Conservation (phyloP, 2,113 vertebrate genomes). For the Mohoua ochrocephala region DNA sequence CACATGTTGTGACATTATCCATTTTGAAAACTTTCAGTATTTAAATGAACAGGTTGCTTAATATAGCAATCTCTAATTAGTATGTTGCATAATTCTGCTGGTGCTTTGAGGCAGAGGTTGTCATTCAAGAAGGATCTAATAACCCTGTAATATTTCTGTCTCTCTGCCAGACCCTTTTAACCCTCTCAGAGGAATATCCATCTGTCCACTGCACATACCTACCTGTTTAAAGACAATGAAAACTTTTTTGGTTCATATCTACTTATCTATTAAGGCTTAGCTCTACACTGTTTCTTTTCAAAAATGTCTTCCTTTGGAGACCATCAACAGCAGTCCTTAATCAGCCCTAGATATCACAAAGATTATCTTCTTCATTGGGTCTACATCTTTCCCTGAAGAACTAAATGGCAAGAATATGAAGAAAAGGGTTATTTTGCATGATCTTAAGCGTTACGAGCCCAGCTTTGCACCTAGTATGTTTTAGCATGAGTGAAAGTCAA, state of each 20-base stretch:
- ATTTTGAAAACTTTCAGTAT: background rate
- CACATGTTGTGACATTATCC: background rate
- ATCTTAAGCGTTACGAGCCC: background rate
- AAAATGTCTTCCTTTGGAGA: background rate
- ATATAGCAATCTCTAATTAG: background rate
- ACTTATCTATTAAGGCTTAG: background rate
- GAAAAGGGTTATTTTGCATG: background rate
- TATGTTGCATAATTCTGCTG: background rate
- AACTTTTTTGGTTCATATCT: background rate
- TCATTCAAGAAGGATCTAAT: background rate
- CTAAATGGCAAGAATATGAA: background rate
- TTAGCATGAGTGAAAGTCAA: background rate
- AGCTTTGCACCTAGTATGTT: background rate
- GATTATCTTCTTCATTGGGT: background rate
- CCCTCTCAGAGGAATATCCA: background rate
- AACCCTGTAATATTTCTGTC: background rate
- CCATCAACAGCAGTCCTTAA: background rate
- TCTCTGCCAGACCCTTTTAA: background rate
- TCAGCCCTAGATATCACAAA: background rate
- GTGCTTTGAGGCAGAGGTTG: constrained; percentile 5
- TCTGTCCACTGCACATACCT: background rate
- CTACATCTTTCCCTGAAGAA: background rate
- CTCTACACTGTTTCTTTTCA: background rate
- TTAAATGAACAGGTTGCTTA: constrained; percentile 2
- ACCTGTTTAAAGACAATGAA: background rate